Evolutionary conservation across 1,140 invertebrate species (phyloP).

Genomic region (Forficula auricularia): DNA sequence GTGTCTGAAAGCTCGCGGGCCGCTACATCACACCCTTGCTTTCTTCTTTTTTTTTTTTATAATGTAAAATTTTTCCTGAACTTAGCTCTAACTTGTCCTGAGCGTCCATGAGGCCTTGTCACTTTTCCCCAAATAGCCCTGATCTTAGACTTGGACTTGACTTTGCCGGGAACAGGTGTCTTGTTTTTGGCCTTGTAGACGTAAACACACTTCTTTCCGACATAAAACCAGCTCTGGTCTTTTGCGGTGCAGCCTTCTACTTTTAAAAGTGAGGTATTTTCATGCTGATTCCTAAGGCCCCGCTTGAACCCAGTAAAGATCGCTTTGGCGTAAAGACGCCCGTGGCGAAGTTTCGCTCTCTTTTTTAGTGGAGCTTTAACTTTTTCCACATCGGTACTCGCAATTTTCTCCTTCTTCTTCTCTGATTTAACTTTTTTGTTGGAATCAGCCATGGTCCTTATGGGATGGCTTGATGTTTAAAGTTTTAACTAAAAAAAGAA

Average conservation of each 20-base stretch:
- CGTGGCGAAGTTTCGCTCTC: slow-evolving; percentile 47
- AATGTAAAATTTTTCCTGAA: slow-evolving; percentile 94
- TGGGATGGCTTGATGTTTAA: no score
- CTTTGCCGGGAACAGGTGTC: slow-evolving; percentile 68
- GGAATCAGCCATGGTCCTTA: no score
- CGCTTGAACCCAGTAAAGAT: slow-evolving; percentile 97
- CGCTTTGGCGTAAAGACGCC: slow-evolving; percentile 85
- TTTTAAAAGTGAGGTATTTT: slow-evolving; percentile 88
- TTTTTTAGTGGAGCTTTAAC: slow-evolving; percentile 35
- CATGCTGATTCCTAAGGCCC: slow-evolving; percentile 90
- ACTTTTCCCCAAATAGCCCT: slow-evolving; percentile 99
- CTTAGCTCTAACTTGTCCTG: slow-evolving; percentile 87
- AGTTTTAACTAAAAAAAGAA: no score
- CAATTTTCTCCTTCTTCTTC: no score
- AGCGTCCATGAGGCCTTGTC: slow-evolving; percentile 90
- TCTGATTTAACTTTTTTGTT: no score
- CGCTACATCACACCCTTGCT: no score
- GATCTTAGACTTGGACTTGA: slow-evolving; percentile 62
- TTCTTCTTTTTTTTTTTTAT: no score
- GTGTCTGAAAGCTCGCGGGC: no score
- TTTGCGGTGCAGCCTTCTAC: slow-evolving; percentile 76
- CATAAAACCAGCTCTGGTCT: slow-evolving; percentile 75
- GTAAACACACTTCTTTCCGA: slow-evolving; percentile 91
- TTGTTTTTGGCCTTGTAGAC: slow-evolving; percentile 88
- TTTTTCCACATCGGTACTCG: no score